Conservation (phyloP, 2,888 invertebrate species). For the Timema cristinae region DNA sequence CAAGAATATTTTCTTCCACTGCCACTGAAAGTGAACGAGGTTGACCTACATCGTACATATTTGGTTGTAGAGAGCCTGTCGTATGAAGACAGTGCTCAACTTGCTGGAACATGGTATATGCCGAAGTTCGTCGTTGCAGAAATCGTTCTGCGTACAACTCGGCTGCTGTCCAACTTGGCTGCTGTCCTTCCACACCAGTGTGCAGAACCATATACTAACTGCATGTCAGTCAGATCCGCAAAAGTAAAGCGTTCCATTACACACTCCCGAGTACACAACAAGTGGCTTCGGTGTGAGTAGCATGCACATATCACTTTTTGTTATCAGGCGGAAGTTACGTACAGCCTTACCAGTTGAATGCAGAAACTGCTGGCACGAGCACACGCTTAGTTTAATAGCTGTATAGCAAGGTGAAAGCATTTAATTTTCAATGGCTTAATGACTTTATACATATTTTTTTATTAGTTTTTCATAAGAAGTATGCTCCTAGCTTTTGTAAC, state of each 20-base stretch:
- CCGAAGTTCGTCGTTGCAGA: not conserved
- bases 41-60: not conserved
- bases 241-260: not conserved
- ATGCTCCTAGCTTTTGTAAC: too few species aligned
- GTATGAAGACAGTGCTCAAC: not conserved
- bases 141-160: not conserved
- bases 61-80: not conserved
- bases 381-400: too few species aligned
- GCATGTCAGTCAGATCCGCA: not conserved
- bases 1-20: not conserved
- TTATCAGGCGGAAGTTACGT: too few species aligned
- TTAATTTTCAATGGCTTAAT: too few species aligned
- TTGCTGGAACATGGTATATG: not conserved
- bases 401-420: too few species aligned
- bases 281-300: too few species aligned
- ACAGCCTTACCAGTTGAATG: too few species aligned
- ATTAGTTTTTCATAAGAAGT: too few species aligned
- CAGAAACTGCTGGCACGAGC: too few species aligned
- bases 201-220: not conserved
- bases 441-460: too few species aligned
- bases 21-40: not conserved
- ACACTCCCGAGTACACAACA: not conserved
- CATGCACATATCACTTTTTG: too few species aligned
- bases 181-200: not conserved
- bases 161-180: too few species aligned